Conservation (phyloP, 2,797 vertebrate species). For the Molossus alvarezi region DNA sequence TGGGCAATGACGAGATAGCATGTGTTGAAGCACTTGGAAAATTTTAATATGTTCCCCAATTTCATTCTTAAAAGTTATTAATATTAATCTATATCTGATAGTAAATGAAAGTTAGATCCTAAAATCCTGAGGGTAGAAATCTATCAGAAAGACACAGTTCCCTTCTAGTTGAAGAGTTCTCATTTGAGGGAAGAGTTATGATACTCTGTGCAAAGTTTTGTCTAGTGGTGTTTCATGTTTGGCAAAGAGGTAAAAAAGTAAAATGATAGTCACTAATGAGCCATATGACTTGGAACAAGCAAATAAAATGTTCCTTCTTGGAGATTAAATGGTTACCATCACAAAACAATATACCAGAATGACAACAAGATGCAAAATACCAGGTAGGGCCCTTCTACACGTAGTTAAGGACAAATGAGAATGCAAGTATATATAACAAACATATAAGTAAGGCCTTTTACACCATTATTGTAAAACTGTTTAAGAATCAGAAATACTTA, state of each 20-base stretch:
- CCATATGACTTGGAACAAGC: neutral
- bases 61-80: conserved; percentile 9
- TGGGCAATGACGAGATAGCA: rapidly evolving
- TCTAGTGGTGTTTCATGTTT: neutral
- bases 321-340: neutral
- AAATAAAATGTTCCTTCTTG: conserved; percentile 46
- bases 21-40: neutral
- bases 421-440: conserved; percentile 5
- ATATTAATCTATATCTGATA: neutral
- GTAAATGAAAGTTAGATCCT: conserved; percentile 33
- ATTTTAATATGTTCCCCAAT: neutral
- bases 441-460: neutral
- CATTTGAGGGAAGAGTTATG: neutral
- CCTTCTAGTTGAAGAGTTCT: neutral
- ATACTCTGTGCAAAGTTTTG: neutral
- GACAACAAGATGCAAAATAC: conserved; percentile 16
- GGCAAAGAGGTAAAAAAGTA: neutral
- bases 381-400: neutral
- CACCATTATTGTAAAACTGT: neutral
- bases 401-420: neutral
- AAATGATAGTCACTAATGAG: neutral
- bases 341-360: conserved; percentile 26
- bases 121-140: neutral
- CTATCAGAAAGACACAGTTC: neutral
- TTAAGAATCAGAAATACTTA: conserved; percentile 20